Percentiles rank a stretch among this genome's conserved stretches.
These are phyloP conservation scores for Nesidiocoris tenuis DNA, from an alignment of 2,888 invertebrate genomes.

Conservation along the genomic window DNA sequence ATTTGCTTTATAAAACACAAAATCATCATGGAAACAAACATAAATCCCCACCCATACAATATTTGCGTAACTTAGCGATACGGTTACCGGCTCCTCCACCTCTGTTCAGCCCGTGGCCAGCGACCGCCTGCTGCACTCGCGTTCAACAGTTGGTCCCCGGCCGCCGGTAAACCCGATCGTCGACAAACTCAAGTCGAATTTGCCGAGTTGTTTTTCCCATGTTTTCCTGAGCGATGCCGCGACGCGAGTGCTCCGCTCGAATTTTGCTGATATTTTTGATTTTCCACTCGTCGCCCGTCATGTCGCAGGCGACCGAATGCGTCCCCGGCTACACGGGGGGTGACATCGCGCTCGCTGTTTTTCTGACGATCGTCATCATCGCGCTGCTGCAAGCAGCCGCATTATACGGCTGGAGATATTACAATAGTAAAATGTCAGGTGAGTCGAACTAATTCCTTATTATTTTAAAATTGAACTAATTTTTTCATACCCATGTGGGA, in stretches of 20 bases:
- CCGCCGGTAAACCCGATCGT: conserved; percentile 5
- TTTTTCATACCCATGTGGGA: no score
- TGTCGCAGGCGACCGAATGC: conserved; percentile 16
- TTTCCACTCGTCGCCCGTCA: not conserved
- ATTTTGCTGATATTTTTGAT: conserved; percentile 12
- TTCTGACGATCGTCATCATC: conserved; percentile 12
- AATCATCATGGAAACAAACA: no score
- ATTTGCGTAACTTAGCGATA: not conserved
- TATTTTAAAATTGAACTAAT: no score
- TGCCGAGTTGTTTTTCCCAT: not conserved
- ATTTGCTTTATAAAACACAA: no score
- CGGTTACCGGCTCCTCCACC: not conserved
- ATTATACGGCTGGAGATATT: conserved; percentile 23
- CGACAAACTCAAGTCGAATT: not conserved
- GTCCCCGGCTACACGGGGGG: conserved; percentile 20
- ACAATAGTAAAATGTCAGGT: conserved; percentile 19
- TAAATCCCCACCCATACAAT: no score
- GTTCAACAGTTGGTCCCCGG: conserved; percentile 26
- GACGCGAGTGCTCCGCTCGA: conserved; percentile 30
- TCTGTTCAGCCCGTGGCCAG: not conserved
- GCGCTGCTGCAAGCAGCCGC: conserved; percentile 14
- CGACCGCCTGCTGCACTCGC: not conserved
- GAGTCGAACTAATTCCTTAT: not conserved
- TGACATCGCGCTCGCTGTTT: conserved; percentile 24
- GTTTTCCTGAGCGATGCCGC: conserved; percentile 15